These are phyloP conservation scores for Cyanistes caeruleus DNA, from an alignment of 2,113 vertebrate genomes.

Conservation along the genomic window DNA sequence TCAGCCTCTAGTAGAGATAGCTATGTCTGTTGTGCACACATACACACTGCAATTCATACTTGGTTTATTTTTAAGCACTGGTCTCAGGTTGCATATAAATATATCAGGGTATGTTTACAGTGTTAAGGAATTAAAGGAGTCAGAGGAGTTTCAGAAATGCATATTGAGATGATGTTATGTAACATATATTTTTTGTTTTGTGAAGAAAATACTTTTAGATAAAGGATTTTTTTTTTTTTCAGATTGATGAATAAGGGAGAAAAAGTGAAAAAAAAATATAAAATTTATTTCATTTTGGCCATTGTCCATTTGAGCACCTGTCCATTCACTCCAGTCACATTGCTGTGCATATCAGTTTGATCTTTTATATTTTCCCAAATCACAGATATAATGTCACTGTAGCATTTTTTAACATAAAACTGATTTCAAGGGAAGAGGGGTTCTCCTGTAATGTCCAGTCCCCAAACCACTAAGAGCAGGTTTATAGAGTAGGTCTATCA, in stretches of 20 bases:
- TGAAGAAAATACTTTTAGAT: neutral
- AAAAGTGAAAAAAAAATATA: neutral
- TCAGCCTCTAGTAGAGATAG: neutral
- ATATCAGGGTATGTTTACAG: neutral
- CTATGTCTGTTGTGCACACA: neutral
- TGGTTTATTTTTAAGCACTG: constrained; percentile 34
- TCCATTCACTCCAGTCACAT: neutral
- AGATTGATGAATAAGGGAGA: neutral
- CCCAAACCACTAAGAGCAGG: neutral
- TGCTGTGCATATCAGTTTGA: neutral
- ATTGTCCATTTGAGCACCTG: neutral
- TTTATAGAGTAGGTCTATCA: neutral
- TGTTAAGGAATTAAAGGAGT: neutral
- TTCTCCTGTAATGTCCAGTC: neutral
- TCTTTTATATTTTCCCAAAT: neutral
- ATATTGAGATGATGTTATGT: neutral
- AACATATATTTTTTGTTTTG: neutral
- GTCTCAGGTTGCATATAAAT: constrained; percentile 1
- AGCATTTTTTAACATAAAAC: neutral
- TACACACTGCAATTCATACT: neutral
- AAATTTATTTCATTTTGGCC: neutral
- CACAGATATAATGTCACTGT: neutral
- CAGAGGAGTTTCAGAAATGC: neutral
- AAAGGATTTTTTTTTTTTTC: neutral
- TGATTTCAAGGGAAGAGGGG: neutral